Base-by-base conservation (phyloP, 2,797 vertebrate genomes). In the Dicrostonyx torquatus region DNA sequence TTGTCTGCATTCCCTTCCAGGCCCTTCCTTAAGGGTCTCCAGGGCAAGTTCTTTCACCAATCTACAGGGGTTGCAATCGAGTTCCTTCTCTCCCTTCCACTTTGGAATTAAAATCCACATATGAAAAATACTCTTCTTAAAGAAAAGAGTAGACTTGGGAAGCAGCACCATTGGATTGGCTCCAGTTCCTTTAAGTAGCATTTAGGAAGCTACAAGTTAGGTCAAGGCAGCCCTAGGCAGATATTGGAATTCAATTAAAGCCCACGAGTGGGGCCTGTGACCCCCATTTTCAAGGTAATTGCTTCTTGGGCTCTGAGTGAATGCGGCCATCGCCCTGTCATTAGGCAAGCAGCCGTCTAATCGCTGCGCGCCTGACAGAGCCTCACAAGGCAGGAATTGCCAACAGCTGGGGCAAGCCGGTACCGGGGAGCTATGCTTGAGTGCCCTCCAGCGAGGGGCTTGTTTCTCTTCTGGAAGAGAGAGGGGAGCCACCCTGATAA, bases 231-330 rank as follows among this genome's bases (percentile, higher is more conserved):
- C 98, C 97, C 79, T 93, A 98, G 98, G 97, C 98, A 98, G 98
- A 98, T 99, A 98, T 98, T 98, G 98, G 98, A 98, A 99, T 99
- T 99, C 98, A 98, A 98, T 99, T 98, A 98, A 98, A 98, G 98
- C 97, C 98, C 98, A 98, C 95, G 98, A 99, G 98, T 97, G 96
- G 97, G 97, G 98, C 98, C 98, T 96, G 91, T 98, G 98, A 98
- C 98, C 98, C 98, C 98, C 97, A 97, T 98, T 99, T 99, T 98
- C 97, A 97, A 98, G 98, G 97, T 98, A 99, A 99, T 99, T 99
- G 98, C 98, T 99, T 98, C 98, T 98, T 97, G 26, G 90, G 98
- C 97, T 98, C 96, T n/a, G 96, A 95, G 97, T 97, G 97, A 97
- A 98, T 96, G 96, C 96, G 77, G 97, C 98, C 96, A 90, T 98